These are phyloP conservation scores for Mayetiola destructor DNA, from an alignment of 2,888 invertebrate genomes.

Conservation along the genomic window DNA sequence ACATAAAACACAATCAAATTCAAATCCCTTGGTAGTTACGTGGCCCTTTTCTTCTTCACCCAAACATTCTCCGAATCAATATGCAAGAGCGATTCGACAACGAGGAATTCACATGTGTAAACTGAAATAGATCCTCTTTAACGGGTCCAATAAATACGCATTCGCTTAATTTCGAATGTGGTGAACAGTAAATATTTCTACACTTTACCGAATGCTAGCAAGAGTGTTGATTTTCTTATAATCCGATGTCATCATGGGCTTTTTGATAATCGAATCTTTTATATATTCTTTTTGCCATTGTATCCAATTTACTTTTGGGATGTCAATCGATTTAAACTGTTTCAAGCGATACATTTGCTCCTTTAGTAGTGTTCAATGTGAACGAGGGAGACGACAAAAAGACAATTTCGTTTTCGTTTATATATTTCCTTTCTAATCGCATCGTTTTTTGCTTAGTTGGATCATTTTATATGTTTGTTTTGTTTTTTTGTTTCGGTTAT, in stretches of 20 bases:
- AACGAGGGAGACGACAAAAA: not conserved
- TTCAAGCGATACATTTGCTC: not conserved
- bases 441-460: constrained; percentile 11
- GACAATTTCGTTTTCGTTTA: not conserved
- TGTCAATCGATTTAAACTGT: not conserved
- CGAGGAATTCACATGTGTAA: not conserved
- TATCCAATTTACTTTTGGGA: not conserved
- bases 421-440: constrained; percentile 9
- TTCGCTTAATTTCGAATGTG: not conserved
- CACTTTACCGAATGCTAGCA: not conserved
- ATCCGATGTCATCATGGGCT: constrained; percentile 1
- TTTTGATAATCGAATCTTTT: constrained; percentile 4
- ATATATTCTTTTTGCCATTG: not conserved
- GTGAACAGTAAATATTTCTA: not conserved
- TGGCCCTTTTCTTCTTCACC: not conserved
- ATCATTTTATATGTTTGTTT: constrained; percentile 6
- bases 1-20: constrained; percentile 15
- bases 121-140: not conserved
- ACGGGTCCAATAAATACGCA: not conserved
- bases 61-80: too few relatives aligned
- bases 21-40: constrained; percentile 15
- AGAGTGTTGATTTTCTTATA: not conserved
- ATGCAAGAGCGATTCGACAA: not conserved
- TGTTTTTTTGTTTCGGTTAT: too few relatives aligned
- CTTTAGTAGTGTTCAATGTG: not conserved